phyloP scores from a whole-genome alignment of 1,140 invertebrate species.

The Eriosoma lanigerum region DNA sequence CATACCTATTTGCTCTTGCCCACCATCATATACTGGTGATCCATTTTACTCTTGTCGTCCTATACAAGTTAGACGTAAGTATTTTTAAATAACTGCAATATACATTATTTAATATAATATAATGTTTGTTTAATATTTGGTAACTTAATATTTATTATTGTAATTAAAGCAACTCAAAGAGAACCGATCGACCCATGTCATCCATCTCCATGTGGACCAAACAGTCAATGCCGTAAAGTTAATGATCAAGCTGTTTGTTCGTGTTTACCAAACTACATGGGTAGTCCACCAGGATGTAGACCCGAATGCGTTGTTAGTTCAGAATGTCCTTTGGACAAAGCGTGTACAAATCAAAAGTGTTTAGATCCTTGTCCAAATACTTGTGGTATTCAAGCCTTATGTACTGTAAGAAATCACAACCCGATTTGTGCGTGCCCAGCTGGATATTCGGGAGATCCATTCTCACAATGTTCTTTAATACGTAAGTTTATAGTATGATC shows the following conservation, averaged over 20 bases:
- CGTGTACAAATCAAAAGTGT: slow-evolving; percentile 65
- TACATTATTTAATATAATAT: too few species aligned
- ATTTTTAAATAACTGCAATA: neutral
- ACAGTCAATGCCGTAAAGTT: slow-evolving; percentile 65
- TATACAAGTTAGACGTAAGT: slow-evolving; percentile 58
- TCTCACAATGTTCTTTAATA: slow-evolving; percentile 61
- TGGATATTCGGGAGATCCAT: slow-evolving; percentile 65
- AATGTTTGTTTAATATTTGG: neutral
- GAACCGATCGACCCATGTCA: slow-evolving; percentile 62
- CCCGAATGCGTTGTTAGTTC: slow-evolving; percentile 64
- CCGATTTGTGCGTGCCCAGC: slow-evolving; percentile 64
- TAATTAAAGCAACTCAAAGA: slow-evolving; percentile 39
- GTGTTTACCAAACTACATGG: slow-evolving; percentile 63
- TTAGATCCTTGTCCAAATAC: slow-evolving; percentile 65
- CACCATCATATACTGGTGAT: slow-evolving; percentile 63
- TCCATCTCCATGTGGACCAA: slow-evolving; percentile 73
- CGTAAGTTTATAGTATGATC: slow-evolving; percentile 55
- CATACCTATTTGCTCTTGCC: slow-evolving; percentile 62
- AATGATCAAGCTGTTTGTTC: slow-evolving; percentile 63
- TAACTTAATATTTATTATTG: neutral
- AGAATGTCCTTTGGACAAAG: slow-evolving; percentile 64
- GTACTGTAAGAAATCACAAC: slow-evolving; percentile 64
- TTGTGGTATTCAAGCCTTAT: slow-evolving; percentile 66
- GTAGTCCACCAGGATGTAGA: slow-evolving; percentile 62
- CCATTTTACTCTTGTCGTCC: slow-evolving; percentile 62